A percentile compares a stretch with the other conserved stretches of the same genome.
Evolutionary conservation across 2,113 vertebrate genomes (phyloP).

Genomic region (Corapipo altera): DNA sequence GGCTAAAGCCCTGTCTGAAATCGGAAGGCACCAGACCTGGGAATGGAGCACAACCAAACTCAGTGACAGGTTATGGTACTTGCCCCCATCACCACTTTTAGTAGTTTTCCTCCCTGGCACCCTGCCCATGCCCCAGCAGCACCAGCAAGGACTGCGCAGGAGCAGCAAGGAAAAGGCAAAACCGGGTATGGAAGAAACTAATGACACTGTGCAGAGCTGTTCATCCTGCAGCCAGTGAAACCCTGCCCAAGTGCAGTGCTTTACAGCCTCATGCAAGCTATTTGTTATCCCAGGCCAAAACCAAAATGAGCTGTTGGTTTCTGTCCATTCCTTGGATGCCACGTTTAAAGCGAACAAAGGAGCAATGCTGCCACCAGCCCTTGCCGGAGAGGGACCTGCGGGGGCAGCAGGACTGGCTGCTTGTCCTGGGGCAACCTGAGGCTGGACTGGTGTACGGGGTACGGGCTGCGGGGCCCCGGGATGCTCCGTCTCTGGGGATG

Average conservation of each 20-base stretch:
- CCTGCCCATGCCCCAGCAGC: neutral
- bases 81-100: neutral
- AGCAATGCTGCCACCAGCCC: constrained; percentile 23
- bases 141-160: neutral
- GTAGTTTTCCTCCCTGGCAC: neutral
- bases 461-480: fast-evolving
- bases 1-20: neutral
- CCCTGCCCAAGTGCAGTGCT: neutral
- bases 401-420: neutral
- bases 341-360: neutral
- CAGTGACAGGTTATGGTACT: too few species aligned
- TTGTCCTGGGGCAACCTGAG: neutral
- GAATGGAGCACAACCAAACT: neutral
- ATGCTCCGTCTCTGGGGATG: neutral
- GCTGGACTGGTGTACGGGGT: neutral
- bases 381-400: neutral
- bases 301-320: neutral
- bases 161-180: neutral
- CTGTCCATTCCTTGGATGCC: neutral
- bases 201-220: neutral
- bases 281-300: neutral
- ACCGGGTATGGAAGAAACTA: fast-evolving
- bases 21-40: neutral
- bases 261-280: neutral
- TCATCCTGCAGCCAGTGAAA: neutral